These are phyloP conservation scores for Orchestes rusci DNA, from an alignment of 2,888 invertebrate genomes.

Conservation along the genomic window DNA sequence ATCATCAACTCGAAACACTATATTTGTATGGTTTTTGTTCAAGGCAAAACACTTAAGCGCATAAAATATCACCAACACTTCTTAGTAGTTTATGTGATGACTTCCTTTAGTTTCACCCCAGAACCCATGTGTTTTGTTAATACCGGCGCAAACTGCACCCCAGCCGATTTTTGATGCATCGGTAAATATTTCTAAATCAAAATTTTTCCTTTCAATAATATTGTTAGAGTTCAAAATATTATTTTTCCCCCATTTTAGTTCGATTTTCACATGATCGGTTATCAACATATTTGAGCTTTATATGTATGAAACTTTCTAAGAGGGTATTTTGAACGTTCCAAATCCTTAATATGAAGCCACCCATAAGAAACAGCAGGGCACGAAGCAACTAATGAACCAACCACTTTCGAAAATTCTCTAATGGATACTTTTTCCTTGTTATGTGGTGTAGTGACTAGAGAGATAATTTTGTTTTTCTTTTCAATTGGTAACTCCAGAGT, in stretches of 20 bases:
- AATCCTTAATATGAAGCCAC: background rate
- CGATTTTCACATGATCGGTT: background rate
- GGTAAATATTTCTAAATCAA: background rate
- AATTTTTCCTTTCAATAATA: background rate
- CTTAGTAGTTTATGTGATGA: background rate
- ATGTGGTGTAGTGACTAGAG: background rate
- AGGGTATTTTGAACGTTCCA: background rate
- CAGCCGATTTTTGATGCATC: background rate
- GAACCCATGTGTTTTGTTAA: background rate
- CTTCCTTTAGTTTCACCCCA: background rate
- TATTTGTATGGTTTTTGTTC: background rate
- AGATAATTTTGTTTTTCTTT: background rate
- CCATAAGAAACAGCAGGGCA: background rate
- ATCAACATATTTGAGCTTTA: background rate
- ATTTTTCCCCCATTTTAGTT: background rate
- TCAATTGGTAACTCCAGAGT: background rate
- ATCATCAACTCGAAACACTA: background rate
- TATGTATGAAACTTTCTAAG: background rate
- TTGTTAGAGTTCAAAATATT: background rate
- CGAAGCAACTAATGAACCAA: background rate
- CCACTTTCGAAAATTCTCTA: background rate
- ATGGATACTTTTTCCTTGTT: background rate
- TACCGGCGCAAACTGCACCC: background rate
- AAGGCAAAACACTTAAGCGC: background rate
- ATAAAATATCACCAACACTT: background rate